Conservation (phyloP, 2,113 vertebrate species). For the Mirounga angustirostris region DNA sequence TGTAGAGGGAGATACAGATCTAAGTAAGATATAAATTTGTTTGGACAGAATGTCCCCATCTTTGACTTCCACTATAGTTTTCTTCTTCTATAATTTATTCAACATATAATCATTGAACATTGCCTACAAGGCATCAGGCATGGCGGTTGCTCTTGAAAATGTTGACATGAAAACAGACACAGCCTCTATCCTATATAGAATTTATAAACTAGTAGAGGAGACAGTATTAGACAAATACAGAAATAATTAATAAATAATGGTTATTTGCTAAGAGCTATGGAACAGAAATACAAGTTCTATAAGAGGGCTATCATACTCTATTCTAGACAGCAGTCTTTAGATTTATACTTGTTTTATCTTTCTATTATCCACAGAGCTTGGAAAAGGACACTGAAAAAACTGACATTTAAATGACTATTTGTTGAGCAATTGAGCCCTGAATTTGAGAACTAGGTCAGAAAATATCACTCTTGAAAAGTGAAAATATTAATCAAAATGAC, state of each 20-base stretch:
- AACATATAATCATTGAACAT: not conserved
- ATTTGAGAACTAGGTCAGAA: not conserved
- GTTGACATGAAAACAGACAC: not conserved
- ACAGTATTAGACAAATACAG: not conserved
- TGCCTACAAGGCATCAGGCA: not conserved
- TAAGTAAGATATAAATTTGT: conserved; percentile 4
- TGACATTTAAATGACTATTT: not conserved
- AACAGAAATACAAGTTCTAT: not conserved
- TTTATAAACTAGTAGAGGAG: not conserved
- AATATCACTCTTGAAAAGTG: not conserved
- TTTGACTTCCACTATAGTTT: not conserved
- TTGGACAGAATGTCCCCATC: not conserved
- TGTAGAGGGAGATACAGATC: not conserved
- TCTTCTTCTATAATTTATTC: not conserved
- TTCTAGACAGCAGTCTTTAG: not conserved
- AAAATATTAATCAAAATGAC: conserved; percentile 15
- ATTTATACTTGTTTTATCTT: not conserved
- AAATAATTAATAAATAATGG: not conserved
- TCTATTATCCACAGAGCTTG: not conserved
- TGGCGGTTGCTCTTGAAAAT: not conserved
- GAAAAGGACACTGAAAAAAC: not conserved
- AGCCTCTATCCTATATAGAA: not conserved
- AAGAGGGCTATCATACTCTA: not conserved
- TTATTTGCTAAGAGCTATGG: not conserved
- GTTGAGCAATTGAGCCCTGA: not conserved